A percentile compares a stretch with the other conserved stretches of the same genome.
Evolutionary conservation across 1,140 invertebrate species (phyloP).

Genomic region (Halesus radiatus): DNA sequence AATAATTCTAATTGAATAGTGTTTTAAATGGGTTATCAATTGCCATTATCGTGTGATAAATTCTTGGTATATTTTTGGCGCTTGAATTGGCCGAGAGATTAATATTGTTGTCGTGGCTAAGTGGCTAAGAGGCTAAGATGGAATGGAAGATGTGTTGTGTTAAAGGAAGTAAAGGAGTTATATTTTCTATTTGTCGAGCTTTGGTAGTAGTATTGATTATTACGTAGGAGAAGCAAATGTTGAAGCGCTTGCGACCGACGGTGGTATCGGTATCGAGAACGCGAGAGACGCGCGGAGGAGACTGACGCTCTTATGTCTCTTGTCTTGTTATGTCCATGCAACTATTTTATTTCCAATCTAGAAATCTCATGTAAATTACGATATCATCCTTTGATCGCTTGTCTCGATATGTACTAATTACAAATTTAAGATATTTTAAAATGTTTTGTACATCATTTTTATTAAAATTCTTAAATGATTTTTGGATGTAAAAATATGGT

Average conservation of each 20-base stretch:
- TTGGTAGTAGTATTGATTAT: slow-evolving; percentile 53
- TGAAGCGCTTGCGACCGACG: too few species aligned
- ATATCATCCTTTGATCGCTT: slow-evolving; percentile 49
- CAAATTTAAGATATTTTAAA: slow-evolving; percentile 50
- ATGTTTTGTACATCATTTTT: slow-evolving; percentile 50
- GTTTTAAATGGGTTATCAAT: slow-evolving; percentile 56
- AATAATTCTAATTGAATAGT: slow-evolving; percentile 55
- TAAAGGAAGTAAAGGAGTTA: slow-evolving; percentile 54
- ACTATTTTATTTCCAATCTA: slow-evolving; percentile 42
- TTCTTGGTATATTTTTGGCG: slow-evolving; percentile 58
- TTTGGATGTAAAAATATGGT: slow-evolving; percentile 43
- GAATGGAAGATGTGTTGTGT: slow-evolving; percentile 50
- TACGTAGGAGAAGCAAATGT: slow-evolving; percentile 48
- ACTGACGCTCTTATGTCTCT: slow-evolving; percentile 35
- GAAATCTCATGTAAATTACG: slow-evolving; percentile 48
- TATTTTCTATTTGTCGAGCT: slow-evolving; percentile 58
- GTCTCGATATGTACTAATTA: slow-evolving; percentile 51
- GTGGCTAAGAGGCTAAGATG: too few species aligned
- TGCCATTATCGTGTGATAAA: slow-evolving; percentile 59
- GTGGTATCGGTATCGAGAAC: too few species aligned
- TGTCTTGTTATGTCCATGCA: slow-evolving; percentile 46
- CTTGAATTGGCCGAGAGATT: slow-evolving; percentile 56
- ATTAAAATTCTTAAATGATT: slow-evolving; percentile 41
- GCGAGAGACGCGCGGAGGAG: too few species aligned
- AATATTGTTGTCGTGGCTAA: slow-evolving; percentile 57